A percentile compares a stretch with the other conserved stretches of the same genome.
These are phyloP conservation scores for Drosophila incognita DNA, from an alignment of 2,888 invertebrate species.

Conservation along the genomic window DNA sequence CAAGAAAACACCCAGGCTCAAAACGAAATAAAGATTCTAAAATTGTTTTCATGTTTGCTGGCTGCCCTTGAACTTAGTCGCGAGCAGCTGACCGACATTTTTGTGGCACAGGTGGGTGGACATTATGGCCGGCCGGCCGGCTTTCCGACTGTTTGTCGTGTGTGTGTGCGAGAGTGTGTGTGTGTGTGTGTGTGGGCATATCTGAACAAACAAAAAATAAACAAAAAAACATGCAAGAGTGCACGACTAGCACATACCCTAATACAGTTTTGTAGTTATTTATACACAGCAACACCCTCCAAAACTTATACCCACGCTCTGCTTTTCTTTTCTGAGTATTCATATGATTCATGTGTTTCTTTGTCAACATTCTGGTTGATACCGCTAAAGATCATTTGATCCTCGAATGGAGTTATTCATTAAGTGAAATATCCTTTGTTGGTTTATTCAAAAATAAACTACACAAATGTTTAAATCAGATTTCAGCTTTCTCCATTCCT, in stretches of 20 bases:
- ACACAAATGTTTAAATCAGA: not conserved
- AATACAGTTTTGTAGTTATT: not conserved
- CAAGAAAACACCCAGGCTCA: constrained; percentile 57
- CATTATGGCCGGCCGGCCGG: constrained; percentile 38
- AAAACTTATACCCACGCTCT: not conserved
- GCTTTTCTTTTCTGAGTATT: not conserved
- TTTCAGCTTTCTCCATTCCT: not conserved
- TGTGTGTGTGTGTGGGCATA: constrained; percentile 34
- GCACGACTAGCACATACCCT: constrained; percentile 1
- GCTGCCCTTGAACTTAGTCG: constrained; percentile 55
- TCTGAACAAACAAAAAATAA: constrained; percentile 53
- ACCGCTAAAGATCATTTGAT: not conserved
- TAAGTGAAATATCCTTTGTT: not conserved
- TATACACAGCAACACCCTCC: not conserved
- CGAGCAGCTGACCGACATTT: constrained; percentile 71
- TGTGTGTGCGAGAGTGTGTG: constrained; percentile 11
- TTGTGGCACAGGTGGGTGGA: constrained; percentile 67
- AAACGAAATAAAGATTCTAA: constrained; percentile 20
- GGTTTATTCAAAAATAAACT: not conserved
- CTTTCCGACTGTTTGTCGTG: constrained; percentile 4
- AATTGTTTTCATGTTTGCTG: constrained; percentile 20
- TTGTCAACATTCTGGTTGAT: not conserved
- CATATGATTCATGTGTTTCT: not conserved
- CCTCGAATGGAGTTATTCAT: not conserved
- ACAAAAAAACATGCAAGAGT: not conserved